These are phyloP conservation scores for Oithona nana DNA, from an alignment of 2,888 invertebrate genomes.

Conservation along the genomic window DNA sequence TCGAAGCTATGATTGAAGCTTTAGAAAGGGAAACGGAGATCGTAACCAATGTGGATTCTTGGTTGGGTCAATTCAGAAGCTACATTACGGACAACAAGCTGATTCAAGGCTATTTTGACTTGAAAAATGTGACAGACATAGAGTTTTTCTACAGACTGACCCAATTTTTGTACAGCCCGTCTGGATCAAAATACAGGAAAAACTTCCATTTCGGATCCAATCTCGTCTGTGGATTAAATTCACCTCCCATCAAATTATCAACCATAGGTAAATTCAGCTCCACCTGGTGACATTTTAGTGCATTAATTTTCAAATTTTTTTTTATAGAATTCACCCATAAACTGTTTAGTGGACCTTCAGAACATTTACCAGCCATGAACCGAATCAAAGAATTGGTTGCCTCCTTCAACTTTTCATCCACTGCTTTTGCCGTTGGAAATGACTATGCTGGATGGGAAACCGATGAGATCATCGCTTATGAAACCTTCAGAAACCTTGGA, in stretches of 20 bases:
- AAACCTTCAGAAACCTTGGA: conserved; percentile 53
- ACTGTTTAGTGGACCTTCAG: conserved; percentile 34
- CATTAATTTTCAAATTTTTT: conserved; percentile 31
- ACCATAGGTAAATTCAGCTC: background rate
- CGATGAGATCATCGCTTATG: conserved; percentile 41
- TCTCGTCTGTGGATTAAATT: conserved; percentile 32
- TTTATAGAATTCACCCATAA: conserved; percentile 43
- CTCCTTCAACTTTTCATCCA: conserved; percentile 17
- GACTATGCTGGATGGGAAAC: conserved; percentile 20
- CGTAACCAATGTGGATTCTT: conserved; percentile 35
- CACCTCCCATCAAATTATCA: conserved; percentile 28
- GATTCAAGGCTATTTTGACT: background rate
- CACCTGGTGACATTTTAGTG: too few species aligned
- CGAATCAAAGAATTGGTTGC: conserved; percentile 26
- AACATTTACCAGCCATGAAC: conserved; percentile 56
- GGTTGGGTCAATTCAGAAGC: conserved; percentile 27
- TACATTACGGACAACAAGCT: background rate
- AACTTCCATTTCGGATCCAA: conserved; percentile 1
- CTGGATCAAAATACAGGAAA: background rate
- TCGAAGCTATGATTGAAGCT: conserved; percentile 16
- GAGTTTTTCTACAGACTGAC: background rate
- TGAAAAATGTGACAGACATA: background rate
- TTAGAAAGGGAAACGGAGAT: conserved; percentile 28
- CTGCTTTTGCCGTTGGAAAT: background rate
- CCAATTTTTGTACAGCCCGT: background rate